These are phyloP conservation scores for Timema cristinae DNA, from an alignment of 2,888 invertebrate genomes.

Conservation along the genomic window DNA sequence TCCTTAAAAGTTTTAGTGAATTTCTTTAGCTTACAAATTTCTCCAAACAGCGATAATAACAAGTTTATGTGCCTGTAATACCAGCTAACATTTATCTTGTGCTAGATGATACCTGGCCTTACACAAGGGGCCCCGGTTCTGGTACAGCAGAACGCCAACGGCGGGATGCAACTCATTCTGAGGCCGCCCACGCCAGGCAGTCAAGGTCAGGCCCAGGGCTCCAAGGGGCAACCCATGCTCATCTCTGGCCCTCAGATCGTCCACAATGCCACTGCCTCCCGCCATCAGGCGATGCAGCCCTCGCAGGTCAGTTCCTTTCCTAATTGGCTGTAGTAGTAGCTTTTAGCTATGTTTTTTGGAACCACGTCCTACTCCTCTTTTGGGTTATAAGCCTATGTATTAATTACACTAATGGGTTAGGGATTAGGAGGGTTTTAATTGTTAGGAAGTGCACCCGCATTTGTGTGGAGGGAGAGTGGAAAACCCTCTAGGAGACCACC, in stretches of 20 bases:
- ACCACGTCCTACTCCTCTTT: no score
- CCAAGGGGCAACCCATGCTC: constrained; percentile 20
- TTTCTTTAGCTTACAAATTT: not conserved
- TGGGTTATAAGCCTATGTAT: no score
- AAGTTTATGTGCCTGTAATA: constrained; percentile 3
- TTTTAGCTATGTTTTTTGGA: no score
- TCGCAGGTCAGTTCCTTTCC: constrained; percentile 22
- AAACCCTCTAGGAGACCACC: no score
- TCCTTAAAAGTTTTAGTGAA: no score
- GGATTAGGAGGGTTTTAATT: no score
- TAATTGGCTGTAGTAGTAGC: no score
- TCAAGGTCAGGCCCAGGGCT: constrained; percentile 29
- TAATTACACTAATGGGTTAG: no score
- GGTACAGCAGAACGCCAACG: constrained; percentile 57
- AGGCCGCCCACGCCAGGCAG: constrained; percentile 57
- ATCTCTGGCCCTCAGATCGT: constrained; percentile 27
- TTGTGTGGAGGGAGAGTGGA: no score
- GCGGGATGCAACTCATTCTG: constrained; percentile 67
- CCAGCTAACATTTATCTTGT: constrained; percentile 30
- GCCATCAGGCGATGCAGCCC: constrained; percentile 36
- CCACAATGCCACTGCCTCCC: constrained; percentile 27
- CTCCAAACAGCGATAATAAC: not conserved
- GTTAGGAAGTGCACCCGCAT: no score
- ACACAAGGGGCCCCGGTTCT: constrained; percentile 52
- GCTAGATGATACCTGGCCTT: constrained; percentile 36